Evolutionary conservation across 2,113 vertebrate species (phyloP).

Genomic region (Austrofundulus limnaeus): DNA sequence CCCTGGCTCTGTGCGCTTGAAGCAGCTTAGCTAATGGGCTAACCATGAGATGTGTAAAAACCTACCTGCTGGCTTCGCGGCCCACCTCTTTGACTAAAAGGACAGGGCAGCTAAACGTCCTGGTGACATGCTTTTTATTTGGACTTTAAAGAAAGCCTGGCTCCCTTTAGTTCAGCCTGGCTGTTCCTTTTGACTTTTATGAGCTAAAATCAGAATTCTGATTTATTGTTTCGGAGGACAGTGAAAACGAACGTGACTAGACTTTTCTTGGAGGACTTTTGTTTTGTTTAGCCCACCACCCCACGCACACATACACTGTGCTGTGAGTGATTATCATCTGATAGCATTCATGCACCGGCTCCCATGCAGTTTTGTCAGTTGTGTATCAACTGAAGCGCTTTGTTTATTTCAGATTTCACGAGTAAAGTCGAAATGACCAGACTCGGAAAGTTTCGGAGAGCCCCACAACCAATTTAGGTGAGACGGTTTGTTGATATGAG

Average conservation of each 20-base stretch:
- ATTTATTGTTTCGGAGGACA: conserved; percentile 37
- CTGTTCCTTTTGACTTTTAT: conserved; percentile 10
- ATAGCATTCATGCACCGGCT: conserved; percentile 27
- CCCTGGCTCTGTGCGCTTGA: conserved; percentile 36
- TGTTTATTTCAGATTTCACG: conserved; percentile 41
- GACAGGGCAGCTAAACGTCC: conserved; percentile 42
- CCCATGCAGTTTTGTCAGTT: conserved; percentile 24
- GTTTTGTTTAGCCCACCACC: conserved; percentile 35
- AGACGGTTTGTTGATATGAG: conserved; percentile 50
- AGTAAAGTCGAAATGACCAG: conserved; percentile 23
- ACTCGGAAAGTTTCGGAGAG: conserved; percentile 39
- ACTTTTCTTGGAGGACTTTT: conserved; percentile 36
- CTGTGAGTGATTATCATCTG: conserved; percentile 47
- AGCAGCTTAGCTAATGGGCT: conserved; percentile 64
- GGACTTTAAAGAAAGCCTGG: conserved; percentile 35
- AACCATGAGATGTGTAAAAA: conserved; percentile 56
- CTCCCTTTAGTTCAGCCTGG: conserved; percentile 28
- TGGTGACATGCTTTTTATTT: conserved; percentile 56
- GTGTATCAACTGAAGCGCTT: conserved; percentile 37
- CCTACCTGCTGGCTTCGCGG: conserved; percentile 68
- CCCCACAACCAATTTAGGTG: conserved; percentile 41
- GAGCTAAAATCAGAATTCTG: conserved; percentile 33
- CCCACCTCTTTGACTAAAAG: conserved; percentile 40
- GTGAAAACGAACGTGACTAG: conserved; percentile 31
- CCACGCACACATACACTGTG: too few relatives aligned